Conservation (phyloP, 2,888 invertebrate genomes). For the Leucophenga montana region DNA sequence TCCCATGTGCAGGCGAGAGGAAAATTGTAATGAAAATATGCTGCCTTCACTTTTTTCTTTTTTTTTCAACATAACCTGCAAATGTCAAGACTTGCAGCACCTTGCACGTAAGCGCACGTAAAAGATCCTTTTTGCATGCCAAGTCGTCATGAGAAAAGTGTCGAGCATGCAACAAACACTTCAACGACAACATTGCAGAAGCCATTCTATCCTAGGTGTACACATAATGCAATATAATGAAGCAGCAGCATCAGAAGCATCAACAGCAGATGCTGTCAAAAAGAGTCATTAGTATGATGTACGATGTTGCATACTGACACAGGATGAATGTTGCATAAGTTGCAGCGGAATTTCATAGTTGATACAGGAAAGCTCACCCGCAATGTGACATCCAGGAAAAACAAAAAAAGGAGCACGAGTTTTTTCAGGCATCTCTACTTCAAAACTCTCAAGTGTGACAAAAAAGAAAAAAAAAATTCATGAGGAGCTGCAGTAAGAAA, state of each 20-base stretch:
- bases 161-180: neutral
- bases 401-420: neutral
- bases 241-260: neutral
- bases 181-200: neutral
- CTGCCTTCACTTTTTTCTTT: neutral
- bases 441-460: neutral
- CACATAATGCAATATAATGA: slow-evolving; percentile 2
- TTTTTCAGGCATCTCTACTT: slow-evolving; percentile 5
- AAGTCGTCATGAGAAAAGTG: neutral
- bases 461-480: neutral
- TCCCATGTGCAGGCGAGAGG: no score
- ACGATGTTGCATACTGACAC: slow-evolving; percentile 1
- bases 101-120: neutral
- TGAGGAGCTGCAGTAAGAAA: neutral
- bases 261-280: neutral
- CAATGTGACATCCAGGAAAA: neutral
- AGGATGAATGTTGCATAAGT: neutral
- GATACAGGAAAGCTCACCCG: neutral
- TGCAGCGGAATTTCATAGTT: neutral
- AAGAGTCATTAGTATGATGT: slow-evolving; percentile 13
- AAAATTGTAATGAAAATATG: slow-evolving; percentile 14
- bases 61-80: neutral
- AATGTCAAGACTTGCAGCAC: slow-evolving; percentile 1
- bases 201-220: neutral
- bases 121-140: no score